Evolutionary conservation across 2,888 invertebrate genomes (phyloP).

Genomic region (Melangyna quadrimaculata): DNA sequence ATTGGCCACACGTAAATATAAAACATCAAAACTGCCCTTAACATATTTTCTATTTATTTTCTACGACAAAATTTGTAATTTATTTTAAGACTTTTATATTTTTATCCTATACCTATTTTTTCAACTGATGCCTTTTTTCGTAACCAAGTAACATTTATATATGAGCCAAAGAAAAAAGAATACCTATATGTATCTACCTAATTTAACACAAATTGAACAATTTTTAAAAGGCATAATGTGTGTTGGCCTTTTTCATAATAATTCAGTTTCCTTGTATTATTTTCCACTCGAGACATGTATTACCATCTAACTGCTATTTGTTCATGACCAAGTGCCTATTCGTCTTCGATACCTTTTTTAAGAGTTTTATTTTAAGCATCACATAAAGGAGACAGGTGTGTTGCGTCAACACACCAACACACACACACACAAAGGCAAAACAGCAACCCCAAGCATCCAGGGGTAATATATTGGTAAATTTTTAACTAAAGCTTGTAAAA

Average conservation of each 20-base stretch:
- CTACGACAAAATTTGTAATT: neutral
- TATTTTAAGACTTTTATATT: neutral
- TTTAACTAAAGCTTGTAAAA: constrained; percentile 61
- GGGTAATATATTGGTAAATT: constrained; percentile 42
- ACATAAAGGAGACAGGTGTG: constrained; percentile 26
- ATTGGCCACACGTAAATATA: neutral
- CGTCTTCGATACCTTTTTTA: neutral
- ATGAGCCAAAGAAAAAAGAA: neutral
- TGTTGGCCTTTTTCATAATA: constrained; percentile 30
- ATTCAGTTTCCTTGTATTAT: constrained; percentile 24
- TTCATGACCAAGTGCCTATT: constrained; percentile 46
- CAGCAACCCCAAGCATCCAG: neutral
- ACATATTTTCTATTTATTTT: neutral
- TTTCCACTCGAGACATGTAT: constrained; percentile 37
- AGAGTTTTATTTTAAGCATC: neutral
- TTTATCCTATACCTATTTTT: neutral
- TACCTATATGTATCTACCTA: too few species aligned
- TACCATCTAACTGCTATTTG: constrained; percentile 41
- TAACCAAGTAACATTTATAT: neutral
- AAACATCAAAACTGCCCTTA: neutral
- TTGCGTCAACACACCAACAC: neutral
- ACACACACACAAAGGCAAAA: neutral
- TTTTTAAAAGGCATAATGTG: constrained; percentile 22
- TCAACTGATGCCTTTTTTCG: neutral
- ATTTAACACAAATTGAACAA: constrained; percentile 14